Conservation (phyloP, 2,113 vertebrate species). For the Xenopus laevis region DNA sequence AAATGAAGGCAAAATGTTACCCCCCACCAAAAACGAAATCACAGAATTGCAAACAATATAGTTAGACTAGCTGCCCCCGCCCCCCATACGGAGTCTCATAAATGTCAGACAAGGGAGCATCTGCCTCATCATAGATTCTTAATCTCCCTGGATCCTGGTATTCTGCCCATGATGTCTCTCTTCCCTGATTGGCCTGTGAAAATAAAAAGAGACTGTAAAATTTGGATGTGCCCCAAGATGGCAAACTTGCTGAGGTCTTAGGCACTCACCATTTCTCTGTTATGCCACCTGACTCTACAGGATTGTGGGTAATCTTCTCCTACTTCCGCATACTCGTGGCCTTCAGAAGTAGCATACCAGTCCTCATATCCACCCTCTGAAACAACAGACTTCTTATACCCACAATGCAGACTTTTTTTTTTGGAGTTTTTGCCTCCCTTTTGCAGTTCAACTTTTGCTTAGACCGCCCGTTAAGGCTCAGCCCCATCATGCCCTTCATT, state of each 20-base stretch:
- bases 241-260: background rate
- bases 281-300: background rate
- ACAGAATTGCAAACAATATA: no score
- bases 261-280: constrained; percentile 1
- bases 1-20: no score
- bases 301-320: constrained; percentile 21
- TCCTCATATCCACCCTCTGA: constrained; percentile 28
- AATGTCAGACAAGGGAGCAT: background rate
- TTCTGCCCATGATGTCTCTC: constrained; percentile 14
- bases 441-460: no score
- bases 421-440: no score
- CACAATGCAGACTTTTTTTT: no score
- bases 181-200: constrained; percentile 12
- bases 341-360: constrained; percentile 34
- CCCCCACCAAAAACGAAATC: no score
- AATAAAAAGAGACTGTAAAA: no score
- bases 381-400: no score
- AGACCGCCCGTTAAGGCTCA: no score
- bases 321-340: constrained; percentile 58
- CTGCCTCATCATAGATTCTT: constrained; percentile 15
- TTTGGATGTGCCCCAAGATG: background rate
- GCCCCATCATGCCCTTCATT: no score
- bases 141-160: constrained; percentile 15
- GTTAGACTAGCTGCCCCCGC: constrained; percentile 32
- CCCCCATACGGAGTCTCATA: constrained; percentile 26